A percentile compares a stretch with the other conserved stretches of the same genome.
Evolutionary conservation across 2,888 invertebrate species (phyloP).

Genomic region (Aphrophora alni): DNA sequence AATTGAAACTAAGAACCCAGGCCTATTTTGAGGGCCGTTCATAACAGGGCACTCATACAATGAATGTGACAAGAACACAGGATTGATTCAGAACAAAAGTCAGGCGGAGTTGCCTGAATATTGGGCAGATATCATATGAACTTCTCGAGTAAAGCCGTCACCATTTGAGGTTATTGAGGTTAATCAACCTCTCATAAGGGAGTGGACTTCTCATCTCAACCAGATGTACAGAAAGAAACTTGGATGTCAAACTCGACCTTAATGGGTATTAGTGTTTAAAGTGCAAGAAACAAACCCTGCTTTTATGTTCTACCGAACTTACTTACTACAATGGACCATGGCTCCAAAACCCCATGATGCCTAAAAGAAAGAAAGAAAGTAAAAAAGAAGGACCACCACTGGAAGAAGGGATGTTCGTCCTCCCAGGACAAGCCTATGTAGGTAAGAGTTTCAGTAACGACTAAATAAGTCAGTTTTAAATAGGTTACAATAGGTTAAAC

Average conservation of each 20-base stretch:
- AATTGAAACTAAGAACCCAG: no score
- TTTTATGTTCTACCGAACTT: not conserved
- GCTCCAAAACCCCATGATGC: not conserved
- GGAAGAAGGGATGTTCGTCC: not conserved
- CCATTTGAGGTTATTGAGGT: not conserved
- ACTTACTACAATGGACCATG: not conserved
- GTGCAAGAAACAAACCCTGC: not conserved
- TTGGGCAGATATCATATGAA: not conserved
- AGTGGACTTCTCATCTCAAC: not conserved
- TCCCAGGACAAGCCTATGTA: not conserved
- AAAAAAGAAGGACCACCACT: not conserved
- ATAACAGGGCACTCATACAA: slow-evolving; percentile 59
- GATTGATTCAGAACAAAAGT: not conserved
- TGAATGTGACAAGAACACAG: not conserved
- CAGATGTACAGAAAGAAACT: slow-evolving; percentile 1
- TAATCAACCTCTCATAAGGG: not conserved
- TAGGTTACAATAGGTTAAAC: no score
- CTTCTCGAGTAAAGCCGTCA: not conserved
- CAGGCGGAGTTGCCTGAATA: not conserved
- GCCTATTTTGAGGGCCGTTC: no score
- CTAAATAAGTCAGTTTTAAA: no score
- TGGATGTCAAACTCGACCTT: not conserved
- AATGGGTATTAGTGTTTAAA: not conserved
- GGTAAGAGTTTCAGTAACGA: not conserved
- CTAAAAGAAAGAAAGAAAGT: not conserved